These are phyloP conservation scores for Timema podura DNA, from an alignment of 2,888 invertebrate genomes.

Conservation along the genomic window DNA sequence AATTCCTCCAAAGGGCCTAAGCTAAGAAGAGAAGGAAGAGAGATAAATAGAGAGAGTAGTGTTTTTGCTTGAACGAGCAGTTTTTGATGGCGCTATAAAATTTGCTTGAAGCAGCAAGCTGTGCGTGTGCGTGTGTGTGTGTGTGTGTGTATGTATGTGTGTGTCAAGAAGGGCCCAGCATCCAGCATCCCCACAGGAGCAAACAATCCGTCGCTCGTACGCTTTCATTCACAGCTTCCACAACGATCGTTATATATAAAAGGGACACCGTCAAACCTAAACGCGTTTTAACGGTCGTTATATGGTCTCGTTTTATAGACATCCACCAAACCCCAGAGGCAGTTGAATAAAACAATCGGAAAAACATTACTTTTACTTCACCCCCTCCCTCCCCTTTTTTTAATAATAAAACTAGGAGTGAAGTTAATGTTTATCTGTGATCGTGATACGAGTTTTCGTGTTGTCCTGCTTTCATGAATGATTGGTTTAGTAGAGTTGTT, in stretches of 20 bases:
- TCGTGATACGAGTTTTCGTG: too few species aligned
- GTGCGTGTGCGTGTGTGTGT: neutral
- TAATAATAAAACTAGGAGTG: too few species aligned
- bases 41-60: too few species aligned
- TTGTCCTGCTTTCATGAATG: too few species aligned
- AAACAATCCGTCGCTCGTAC: neutral
- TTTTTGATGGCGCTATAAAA: constrained; percentile 5
- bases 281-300: constrained; percentile 13
- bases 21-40: too few species aligned
- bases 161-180: neutral
- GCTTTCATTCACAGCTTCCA: neutral
- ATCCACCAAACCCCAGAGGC: neutral
- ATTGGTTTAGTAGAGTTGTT: too few species aligned
- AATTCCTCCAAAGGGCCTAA: too few species aligned
- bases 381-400: too few species aligned
- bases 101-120: neutral
- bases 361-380: too few species aligned
- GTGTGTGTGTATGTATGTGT: neutral
- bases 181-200: constrained; percentile 1
- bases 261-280: too few species aligned
- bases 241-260: too few species aligned
- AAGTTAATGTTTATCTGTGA: too few species aligned
- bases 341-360: constrained; percentile 14
- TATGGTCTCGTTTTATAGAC: constrained; percentile 12
- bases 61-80: neutral